Evolutionary conservation across 2,113 vertebrate species (phyloP), one percentile per base, ranked within the genome.

Genomic region (Aphelocoma coerulescens): DNA sequence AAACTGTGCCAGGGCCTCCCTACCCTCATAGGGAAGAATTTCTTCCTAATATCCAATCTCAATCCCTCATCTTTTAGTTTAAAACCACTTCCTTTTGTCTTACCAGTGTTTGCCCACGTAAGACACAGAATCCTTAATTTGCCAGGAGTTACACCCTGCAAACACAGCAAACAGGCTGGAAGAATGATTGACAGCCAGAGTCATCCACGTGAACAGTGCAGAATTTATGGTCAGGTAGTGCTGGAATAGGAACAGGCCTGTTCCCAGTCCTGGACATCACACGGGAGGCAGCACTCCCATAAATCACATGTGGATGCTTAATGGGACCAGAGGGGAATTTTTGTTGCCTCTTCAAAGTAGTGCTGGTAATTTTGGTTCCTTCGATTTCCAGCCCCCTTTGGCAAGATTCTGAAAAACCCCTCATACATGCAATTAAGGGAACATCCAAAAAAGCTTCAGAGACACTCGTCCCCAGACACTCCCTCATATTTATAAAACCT

Each of bases 341-440:
- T 28, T 46, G 6, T 39, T 41, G 14, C 10, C n/a, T 81, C 37
- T 67, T 48, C 43, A 26, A 82, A 63, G 14, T 3, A 33, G 20
- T 16, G 52, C 23, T 68, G 52, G 10, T 49, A 39, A 72, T 6
- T 86, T n/a, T 9, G 8, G 13, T 20, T 57, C 12, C 19, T 28
- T 22, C 0, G 0, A 11, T 33, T 55, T 20, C 24, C 19, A 72
- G 9, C 5, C 20, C 4, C 3, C 6, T 32, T 26, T 39, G 82
- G 27, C 35, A 80, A 58, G 3, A 9, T 5, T n/a, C 27, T 62
- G 49, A 63, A 33, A 72, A 76, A 24, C 4, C 30, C 52, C 66
- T 63, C 18, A 16, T 7, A 1, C 3, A 8, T 12, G 23, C 66
- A 75, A n/a, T 27, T 66, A 73, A 91, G 28, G 51, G 5, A 77